These are phyloP conservation scores for Chrysaora quinquecirrha DNA, from an alignment of 30 jellyfish, hydroid and myxozoan species.

Conservation along the genomic window DNA sequence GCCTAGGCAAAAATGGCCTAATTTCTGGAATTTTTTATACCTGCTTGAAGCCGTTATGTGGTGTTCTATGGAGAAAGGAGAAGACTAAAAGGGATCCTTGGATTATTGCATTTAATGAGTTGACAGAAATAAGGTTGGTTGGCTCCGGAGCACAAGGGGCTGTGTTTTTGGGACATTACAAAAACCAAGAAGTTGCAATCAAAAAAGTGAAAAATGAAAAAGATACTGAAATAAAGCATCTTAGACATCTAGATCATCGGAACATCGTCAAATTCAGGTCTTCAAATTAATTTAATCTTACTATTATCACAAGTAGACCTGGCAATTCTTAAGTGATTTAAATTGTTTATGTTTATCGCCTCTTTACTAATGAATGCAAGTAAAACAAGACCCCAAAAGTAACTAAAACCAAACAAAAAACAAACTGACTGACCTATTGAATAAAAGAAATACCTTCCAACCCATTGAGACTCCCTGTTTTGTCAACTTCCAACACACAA, in stretches of 20 bases:
- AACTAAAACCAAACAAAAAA: no score
- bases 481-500: no score
- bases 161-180: constrained; percentile 88
- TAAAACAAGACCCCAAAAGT: no score
- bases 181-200: constrained; percentile 89
- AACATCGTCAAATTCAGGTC: constrained; percentile 97
- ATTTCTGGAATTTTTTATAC: constrained; percentile 53
- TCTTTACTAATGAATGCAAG: no score
- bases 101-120: constrained; percentile 88
- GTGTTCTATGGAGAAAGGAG: constrained; percentile 47
- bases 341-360: no score
- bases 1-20: not conserved
- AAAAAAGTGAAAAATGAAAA: constrained; percentile 86
- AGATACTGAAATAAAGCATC: constrained; percentile 84
- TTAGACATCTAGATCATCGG: constrained; percentile 83
- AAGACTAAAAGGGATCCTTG: constrained; percentile 63
- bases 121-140: constrained; percentile 90
- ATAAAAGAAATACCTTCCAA: no score
- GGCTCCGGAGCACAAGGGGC: constrained; percentile 99
- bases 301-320: no score
- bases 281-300: no score
- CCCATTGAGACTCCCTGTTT: no score
- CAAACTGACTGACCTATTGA: no score
- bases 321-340: no score
- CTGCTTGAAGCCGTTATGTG: constrained; percentile 78